Evolutionary conservation across 2,797 vertebrate genomes (phyloP), one percentile per base, ranked within the genome.

Genomic region (Cichlasoma orientale): DNA sequence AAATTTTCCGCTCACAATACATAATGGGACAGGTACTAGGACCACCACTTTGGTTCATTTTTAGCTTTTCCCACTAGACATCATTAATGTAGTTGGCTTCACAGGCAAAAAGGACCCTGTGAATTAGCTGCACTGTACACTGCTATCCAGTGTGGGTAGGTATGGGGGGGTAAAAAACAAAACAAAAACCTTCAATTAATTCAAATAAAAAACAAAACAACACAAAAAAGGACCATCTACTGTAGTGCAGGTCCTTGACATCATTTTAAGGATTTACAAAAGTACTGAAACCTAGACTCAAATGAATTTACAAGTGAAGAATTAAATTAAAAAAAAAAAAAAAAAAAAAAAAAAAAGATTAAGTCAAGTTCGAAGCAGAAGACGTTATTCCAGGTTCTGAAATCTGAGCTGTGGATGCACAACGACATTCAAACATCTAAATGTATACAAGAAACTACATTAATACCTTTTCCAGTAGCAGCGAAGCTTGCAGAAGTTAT

Each of bases 1-100:
- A 53, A 68, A 74, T 74, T 84, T 86, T 79, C 77, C 77, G 78
- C 79, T 77, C 68, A 80, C 14, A 90, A 90, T 81, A 88, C 83
- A 82, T 55, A 88, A 84, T 81, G 89, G 86, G 82, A 93, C 80
- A 89, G 78, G 80, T 84, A 92, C 88, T 84, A 82, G 74, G 74
- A 93, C 92, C 90, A 93, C 92, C 83, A 93, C 94, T 96, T 95
- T 95, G 95, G 94, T 95, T 95, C 58, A 50, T 71, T 83, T 87
- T 90, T 77, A 91, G 54, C 90, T 89, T 82, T 90, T 83, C 57
- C 90, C 89, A 90, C 92, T 74, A 86, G 86, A 93, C 90, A 90
- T 91, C 86, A 79, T 90, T 81, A 86, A 84, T 89, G 88, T 69
- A 82, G 83, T 83, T 77, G 73, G 74, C 77, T 88, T 91, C 86